Conservation (phyloP, 2,113 vertebrate genomes). For the Panurus biarmicus region DNA sequence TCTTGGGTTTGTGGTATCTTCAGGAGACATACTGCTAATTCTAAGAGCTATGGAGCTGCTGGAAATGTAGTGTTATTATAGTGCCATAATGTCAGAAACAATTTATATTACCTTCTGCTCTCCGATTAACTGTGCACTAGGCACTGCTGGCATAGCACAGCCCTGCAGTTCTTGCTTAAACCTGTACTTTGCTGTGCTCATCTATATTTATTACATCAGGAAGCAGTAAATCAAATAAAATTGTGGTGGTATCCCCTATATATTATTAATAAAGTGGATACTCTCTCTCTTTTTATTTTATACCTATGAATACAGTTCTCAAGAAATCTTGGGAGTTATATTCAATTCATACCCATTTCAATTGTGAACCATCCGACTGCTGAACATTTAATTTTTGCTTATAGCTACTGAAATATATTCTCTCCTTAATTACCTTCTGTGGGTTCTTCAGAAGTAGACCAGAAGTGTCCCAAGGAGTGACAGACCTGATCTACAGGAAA, state of each 20-base stretch:
- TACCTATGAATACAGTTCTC: not conserved
- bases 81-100: slow-evolving; percentile 28
- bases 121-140: slow-evolving; percentile 33
- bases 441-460: not conserved
- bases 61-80: slow-evolving; percentile 11
- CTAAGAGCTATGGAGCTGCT: not conserved
- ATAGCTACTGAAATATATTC: not conserved
- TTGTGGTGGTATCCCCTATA: not conserved
- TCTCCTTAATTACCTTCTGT: not conserved
- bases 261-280: not conserved
- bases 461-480: not conserved
- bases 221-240: slow-evolving; percentile 31
- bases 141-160: not conserved
- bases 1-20: not conserved
- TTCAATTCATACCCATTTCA: not conserved
- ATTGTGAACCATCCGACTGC: not conserved
- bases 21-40: not conserved
- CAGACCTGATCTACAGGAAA: not conserved
- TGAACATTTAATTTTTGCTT: not conserved
- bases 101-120: slow-evolving; percentile 39
- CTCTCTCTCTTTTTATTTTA: not conserved
- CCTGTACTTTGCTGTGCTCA: not conserved
- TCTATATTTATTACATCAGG: slow-evolving; percentile 42
- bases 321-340: not conserved
- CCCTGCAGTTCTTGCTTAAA: slow-evolving; percentile 43